Evolutionary conservation across 1,140 invertebrate genomes (phyloP), one percentile per base, ranked within the genome.

Genomic region (Mercenaria mercenaria): DNA sequence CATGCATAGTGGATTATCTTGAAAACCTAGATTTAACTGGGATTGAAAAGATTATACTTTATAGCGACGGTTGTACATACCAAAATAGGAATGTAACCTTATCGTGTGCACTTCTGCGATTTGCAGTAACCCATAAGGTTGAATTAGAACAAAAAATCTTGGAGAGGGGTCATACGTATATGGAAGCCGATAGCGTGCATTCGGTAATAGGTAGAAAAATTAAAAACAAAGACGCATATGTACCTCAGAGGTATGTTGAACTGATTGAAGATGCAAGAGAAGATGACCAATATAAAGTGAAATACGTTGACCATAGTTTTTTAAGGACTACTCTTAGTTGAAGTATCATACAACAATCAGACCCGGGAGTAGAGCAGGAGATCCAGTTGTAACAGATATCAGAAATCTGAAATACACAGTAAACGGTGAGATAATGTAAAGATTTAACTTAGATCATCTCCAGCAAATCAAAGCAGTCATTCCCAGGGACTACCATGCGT

Each of bases 21-120:
- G 37, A 85, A 74, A 39, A 26, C 29, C 13, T 83, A 43, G n/a
- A 67, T 43, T 67, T 69, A 29, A 47, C 61, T 29, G 67, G 67
- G 11, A 74, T 76, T 34, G 37, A 76, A 34, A 29, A 76, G 37
- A 43, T 76, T 43, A 13, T 76, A 23, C 13, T 76, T 15, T 76
- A 34, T 39, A 76, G 72, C 37, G 72, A 76, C n/a, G 72, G 72
- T 26, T 76, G 72, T n/a, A 29, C 69, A 15, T 76, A 84, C n/a
- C 72, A 76, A n/a, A 76, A 76, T 29, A 76, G 72, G 32, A 76
- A 76, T 43, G 72, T 43, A 6, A 76, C 72, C 13, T 29, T 76
- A 29, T 29, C 72, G 37, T 29, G 32, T 29, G 39, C 72, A 15
- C 72, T 76, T 39, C 32, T 76, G 10, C 37, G n/a, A 43, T 29